Evolutionary conservation across 2,797 vertebrate genomes (phyloP), one percentile per base, ranked within the genome.

Genomic region (Odontamblyopus lacepedii): DNA sequence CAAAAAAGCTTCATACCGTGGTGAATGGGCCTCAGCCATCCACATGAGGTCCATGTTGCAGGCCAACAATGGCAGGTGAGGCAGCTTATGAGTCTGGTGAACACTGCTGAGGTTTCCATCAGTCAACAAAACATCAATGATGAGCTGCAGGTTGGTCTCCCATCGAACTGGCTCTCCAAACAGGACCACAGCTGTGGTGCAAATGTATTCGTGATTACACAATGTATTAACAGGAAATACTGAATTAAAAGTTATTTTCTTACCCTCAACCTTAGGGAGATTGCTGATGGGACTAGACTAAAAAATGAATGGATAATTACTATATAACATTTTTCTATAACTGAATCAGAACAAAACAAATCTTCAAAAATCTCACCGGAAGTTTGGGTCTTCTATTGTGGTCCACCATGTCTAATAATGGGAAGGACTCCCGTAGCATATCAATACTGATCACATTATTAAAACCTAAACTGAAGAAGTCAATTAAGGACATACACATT

Each of bases 21-120:
- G 96, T 64, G 95, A 95, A 50, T 95, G 94, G 0, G 96, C 96
- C 85, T 98, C 97, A 4, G 96, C 95, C 90, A 96, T 95, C 96
- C 96, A 98, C 96, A 98, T 95, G 38, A 98, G 94, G 91, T 98
- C 97, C 95, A 96, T 96, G 86, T 97, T 97, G 73, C 97, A 98
- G 77, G 96, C 96, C 74, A 97, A 88, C 15, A 98, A 87, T 2
- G 96, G 95, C 51, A 97, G 91, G 78, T 97, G 96, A 71, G 94
- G 87, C 68, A 55, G 80, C 4, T 38, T 92, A 1, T 89, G 86
- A 26, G 61, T 81, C 75, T 83, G 85, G 55, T 96, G 95, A 0
- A 83, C 80, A 41, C 86, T 90, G 59, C 91, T 91, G 73, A 96
- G 95, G 77, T 95, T 95, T 67, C 97, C 96, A 4, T 92, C 91